Evolutionary conservation across 2,888 invertebrate species (phyloP).

Genomic region (Isoperla grammatica): DNA sequence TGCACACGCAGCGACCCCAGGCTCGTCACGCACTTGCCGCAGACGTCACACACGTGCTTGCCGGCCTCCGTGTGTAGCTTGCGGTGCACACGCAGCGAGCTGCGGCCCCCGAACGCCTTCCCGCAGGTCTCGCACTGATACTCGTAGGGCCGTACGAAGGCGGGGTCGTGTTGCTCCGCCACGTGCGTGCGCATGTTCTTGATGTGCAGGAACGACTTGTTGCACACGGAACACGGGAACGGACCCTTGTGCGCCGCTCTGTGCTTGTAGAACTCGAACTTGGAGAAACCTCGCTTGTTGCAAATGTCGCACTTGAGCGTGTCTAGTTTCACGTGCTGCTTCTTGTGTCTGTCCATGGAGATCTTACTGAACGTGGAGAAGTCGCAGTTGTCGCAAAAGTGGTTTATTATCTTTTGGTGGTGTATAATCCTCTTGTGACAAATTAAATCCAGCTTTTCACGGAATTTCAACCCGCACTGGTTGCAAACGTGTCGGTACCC

Average conservation of each 20-base stretch:
- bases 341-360: conserved; percentile 37
- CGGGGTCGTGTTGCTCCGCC: too few relatives aligned
- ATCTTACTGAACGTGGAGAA: conserved; percentile 38
- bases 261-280: conserved; percentile 31
- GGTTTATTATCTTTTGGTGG: too few relatives aligned
- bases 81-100: conserved; percentile 26
- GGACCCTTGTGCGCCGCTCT: not conserved
- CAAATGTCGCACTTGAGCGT: conserved; percentile 37
- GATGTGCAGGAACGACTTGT: not conserved
- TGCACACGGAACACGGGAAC: not conserved
- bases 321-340: conserved; percentile 37
- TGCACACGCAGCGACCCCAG: conserved; percentile 28
- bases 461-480: too few relatives aligned
- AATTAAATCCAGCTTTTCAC: too few relatives aligned
- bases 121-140: conserved; percentile 25
- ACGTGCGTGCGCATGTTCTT: not conserved
- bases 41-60: conserved; percentile 7
- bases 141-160: too few relatives aligned
- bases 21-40: conserved; percentile 17
- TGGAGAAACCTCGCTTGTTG: conserved; percentile 35
- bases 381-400: conserved; percentile 36
- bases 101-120: conserved; percentile 23
- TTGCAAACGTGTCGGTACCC: too few relatives aligned
- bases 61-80: conserved; percentile 27
- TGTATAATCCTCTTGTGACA: too few relatives aligned